A percentile compares a stretch with the other conserved stretches of the same genome.
These are phyloP conservation scores for Nerophis ophidion DNA, from an alignment of 2,113 vertebrate genomes.

Conservation along the genomic window DNA sequence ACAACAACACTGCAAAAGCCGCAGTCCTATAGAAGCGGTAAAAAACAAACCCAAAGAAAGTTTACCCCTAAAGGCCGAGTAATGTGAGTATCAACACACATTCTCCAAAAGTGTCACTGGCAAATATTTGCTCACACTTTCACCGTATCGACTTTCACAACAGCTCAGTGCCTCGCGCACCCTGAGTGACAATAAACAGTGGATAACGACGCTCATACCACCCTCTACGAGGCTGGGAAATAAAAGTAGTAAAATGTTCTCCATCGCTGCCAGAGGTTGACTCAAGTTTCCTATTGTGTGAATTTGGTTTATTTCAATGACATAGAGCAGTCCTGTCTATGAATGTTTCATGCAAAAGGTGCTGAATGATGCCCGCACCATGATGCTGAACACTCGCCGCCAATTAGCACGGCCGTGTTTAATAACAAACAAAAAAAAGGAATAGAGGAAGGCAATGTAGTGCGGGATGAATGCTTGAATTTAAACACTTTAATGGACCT, in stretches of 20 bases:
- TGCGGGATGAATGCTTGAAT: slow-evolving; percentile 66
- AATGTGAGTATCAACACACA: too few relatives aligned
- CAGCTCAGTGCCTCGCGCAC: neutral
- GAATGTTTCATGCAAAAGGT: slow-evolving; percentile 36
- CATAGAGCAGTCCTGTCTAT: slow-evolving; percentile 17
- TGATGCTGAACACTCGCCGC: slow-evolving; percentile 34
- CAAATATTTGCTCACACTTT: neutral
- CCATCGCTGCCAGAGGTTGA: slow-evolving; percentile 11
- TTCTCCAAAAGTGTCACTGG: too few relatives aligned
- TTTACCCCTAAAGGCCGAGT: too few relatives aligned
- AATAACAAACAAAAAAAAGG: slow-evolving; percentile 29
- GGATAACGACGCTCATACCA: neutral
- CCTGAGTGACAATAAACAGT: slow-evolving; percentile 8
- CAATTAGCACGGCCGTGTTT: slow-evolving; percentile 48
- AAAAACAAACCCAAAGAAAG: too few relatives aligned
- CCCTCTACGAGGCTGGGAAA: neutral
- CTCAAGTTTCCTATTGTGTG: slow-evolving; percentile 4
- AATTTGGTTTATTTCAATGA: slow-evolving; percentile 17
- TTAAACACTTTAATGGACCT: slow-evolving; percentile 70
- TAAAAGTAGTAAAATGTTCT: neutral
- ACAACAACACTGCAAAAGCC: too few relatives aligned
- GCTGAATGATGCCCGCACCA: slow-evolving; percentile 43
- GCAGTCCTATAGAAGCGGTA: too few relatives aligned
- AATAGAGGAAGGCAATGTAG: slow-evolving; percentile 47
- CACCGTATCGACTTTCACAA: slow-evolving; percentile 7